Evolutionary conservation across 2,888 invertebrate species (phyloP), one percentile per base, ranked within the genome.

Genomic region (Drosophila mettleri): DNA sequence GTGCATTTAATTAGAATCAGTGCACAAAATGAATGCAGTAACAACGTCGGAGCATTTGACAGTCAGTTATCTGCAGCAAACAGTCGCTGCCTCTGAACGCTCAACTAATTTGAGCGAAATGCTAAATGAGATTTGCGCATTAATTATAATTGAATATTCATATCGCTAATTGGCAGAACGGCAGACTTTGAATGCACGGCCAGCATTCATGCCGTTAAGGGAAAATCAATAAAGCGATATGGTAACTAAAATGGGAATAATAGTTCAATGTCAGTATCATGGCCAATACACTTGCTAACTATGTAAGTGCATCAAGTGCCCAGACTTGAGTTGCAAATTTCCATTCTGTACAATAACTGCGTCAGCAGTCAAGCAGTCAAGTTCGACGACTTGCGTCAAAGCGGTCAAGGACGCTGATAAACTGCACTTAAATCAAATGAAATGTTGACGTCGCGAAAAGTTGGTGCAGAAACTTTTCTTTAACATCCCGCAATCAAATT

Each of bases 71-170:
- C 74, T 33, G 45, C 8, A 12, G 45, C 39, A 0, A 59, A 12
- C 74, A 76, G 55, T 36, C 29, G 61, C 29, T 52, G 49, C 39
- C 29, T 22, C 31, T 33, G 31, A 41, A 54, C 53, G 54, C 41
- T 34, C 31, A 49, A 53, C 27, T 57, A 65, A 65, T 65, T 65
- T 39, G 55, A 9, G 20, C 3, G 7, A 45, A 69, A 31, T 69
- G 58, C 60, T 55, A 24, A 65, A n/a, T 62, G 53, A 18, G 38
- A 49, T 69, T 64, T 58, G 33, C 76, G 36, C 39, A 76, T 53
- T 52, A 68, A 52, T 48, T 48, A 45, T 55, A 78, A 81, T 78
- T 78, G 57, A 58, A 72, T 67, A 78, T 65, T 41, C 61, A 69
- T 73, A 79, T 66, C 72, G 51, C 67, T 63, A 68, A 71, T 52